Evolutionary conservation across 35 echinoderm and acorn worm genomes (phyloP), one percentile per base, ranked within the genome.

Genomic region (Patiria miniata): DNA sequence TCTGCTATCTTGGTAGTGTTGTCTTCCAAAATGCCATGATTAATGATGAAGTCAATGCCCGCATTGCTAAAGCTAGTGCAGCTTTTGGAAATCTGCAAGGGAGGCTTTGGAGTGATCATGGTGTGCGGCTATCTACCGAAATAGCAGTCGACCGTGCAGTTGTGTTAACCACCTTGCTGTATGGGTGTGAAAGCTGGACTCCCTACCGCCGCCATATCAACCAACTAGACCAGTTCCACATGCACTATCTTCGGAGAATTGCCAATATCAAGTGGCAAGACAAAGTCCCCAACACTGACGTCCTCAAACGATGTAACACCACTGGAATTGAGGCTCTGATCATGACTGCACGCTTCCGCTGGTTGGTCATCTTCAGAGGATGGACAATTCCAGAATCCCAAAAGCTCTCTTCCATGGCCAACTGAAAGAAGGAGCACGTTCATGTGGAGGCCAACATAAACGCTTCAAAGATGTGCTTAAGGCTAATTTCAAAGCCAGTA

Each of bases 101-200:
- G 4, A 57, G n/a, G n/a, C n/a, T n/a, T n/a, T n/a, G n/a, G n/a
- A n/a, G n/a, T n/a, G n/a, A n/a, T n/a, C n/a, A n/a, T 14, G 53
- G n/a, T n/a, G n/a, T n/a, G n/a, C n/a, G n/a, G n/a, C n/a, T n/a
- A n/a, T n/a, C 53, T 57, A 17, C n/a, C 53, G n/a, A 0, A 57
- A n/a, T 87, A 29, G 86, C 39, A 21, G 84, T 92, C 37, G 86
- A 92, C 73, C 78, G 78, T 68, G 84, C 90, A 28, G 73, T 87
- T 19, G 84, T 87, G 8, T 16, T 92, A 15, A 52, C 47, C 37
- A 81, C 90, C 33, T 78, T 87, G 15, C 77, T 92, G 40, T 81
- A 92, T 59, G n/a, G n/a, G n/a, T n/a, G n/a, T n/a, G n/a, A n/a
- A n/a, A n/a, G n/a, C n/a, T n/a, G n/a, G n/a, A n/a, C n/a, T n/a